Percentiles rank a stretch among this genome's conserved stretches.
These are phyloP conservation scores for Oostethus manadensis DNA, from an alignment of 2,113 vertebrate genomes.

Conservation along the genomic window DNA sequence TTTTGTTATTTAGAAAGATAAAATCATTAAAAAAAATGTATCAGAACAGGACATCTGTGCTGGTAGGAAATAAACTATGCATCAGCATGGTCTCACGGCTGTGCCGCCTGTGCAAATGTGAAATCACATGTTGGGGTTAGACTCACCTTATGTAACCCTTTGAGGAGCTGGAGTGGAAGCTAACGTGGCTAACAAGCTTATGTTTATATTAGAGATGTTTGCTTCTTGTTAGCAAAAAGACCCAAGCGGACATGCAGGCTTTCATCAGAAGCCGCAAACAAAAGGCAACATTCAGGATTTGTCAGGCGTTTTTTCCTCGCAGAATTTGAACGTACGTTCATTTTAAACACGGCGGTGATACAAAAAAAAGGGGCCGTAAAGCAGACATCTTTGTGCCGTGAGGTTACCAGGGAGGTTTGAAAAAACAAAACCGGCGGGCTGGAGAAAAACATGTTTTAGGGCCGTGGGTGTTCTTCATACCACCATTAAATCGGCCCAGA, in stretches of 20 bases:
- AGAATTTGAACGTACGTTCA: conserved; percentile 45
- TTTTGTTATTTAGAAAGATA: not conserved
- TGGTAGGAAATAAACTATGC: not conserved
- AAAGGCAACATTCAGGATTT: conserved; percentile 55
- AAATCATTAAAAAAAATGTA: not conserved
- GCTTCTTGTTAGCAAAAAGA: conserved; percentile 42
- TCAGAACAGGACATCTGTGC: not conserved
- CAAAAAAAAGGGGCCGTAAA: conserved; percentile 8
- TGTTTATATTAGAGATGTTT: not conserved
- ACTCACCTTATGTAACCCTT: not conserved
- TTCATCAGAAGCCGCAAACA: conserved; percentile 62
- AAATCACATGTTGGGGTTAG: too few relatives aligned
- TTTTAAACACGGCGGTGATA: conserved; percentile 26
- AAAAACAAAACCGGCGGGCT: too few relatives aligned
- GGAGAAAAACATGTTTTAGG: too few relatives aligned
- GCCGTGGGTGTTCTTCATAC: too few relatives aligned
- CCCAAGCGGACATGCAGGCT: conserved; percentile 27
- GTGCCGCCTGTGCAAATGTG: not conserved
- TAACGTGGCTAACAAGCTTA: not conserved
- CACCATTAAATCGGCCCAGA: too few relatives aligned
- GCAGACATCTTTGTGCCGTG: conserved; percentile 6
- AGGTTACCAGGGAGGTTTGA: conserved; percentile 3
- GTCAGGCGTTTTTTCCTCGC: conserved; percentile 24
- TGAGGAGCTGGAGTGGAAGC: not conserved
- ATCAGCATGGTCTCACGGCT: too few relatives aligned